Conservation (phyloP, 2,113 vertebrate genomes). For the Dolichotis patagonum region DNA sequence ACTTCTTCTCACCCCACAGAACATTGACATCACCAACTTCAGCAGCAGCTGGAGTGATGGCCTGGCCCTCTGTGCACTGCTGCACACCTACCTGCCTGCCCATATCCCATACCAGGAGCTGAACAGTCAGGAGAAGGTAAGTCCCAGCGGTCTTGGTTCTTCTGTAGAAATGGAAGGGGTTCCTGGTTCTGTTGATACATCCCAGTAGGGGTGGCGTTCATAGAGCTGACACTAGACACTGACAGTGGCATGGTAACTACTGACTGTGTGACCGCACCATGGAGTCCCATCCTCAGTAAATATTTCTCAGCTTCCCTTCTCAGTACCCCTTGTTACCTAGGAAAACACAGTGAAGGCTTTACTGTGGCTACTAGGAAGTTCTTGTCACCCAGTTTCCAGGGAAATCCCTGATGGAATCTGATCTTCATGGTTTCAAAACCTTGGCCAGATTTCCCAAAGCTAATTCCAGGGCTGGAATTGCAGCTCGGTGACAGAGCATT, state of each 20-base stretch:
- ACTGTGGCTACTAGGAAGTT: not conserved
- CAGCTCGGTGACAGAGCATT: not conserved
- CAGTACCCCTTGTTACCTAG: not conserved
- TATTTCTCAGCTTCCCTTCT: not conserved
- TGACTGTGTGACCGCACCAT: fast-evolving
- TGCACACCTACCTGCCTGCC: conserved; percentile 97
- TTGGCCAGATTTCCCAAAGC: not conserved
- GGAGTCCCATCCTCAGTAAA: not conserved
- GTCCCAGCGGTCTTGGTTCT: not conserved
- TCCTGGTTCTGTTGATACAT: not conserved
- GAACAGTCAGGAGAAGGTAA: conserved; percentile 95
- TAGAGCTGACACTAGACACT: not conserved
- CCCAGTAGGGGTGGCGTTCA: not conserved
- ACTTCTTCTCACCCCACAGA: conserved; percentile 84
- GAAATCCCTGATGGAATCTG: not conserved
- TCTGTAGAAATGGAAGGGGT: not conserved
- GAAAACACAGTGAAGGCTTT: not conserved
- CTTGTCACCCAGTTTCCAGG: not conserved
- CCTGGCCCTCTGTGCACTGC: conserved; percentile 96
- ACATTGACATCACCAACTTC: conserved; percentile 99
- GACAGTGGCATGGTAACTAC: no score
- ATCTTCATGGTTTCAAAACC: not conserved
- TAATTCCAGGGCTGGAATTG: not conserved
- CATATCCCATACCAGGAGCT: conserved; percentile 98
- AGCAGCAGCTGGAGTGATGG: conserved; percentile 99